Evolutionary conservation across 2,888 invertebrate genomes (phyloP), one percentile per base, ranked within the genome.

Genomic region (Prostheceraeus crozeri): DNA sequence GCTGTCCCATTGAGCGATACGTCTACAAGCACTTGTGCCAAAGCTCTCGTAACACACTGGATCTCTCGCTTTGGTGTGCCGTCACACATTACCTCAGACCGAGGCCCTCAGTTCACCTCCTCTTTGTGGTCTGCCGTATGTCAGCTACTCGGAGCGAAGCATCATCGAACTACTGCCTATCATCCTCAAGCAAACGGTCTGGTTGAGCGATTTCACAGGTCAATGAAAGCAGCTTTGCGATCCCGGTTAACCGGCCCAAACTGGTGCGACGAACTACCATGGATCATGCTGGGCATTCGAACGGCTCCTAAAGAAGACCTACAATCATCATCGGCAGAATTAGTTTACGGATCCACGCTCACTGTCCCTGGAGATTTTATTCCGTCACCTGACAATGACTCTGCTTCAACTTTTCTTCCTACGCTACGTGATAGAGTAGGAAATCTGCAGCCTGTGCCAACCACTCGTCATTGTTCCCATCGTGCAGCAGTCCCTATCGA

Each of bases 241-340:
- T 14, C n/a, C 21, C 40, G 16, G 6, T 23, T 40, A 10, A n/a
- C 21, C 40, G 40, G 21, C 21, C 14, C 14, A 14, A 40, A 40
- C 40, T 40, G 40, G 40, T 10, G 21, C 21, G 40, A 40, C 21
- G 19, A 40, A 40, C 40, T 40, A 14, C 40, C 40, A 19, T 40
- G n/a, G 6, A 23, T 40, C 21, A 19, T 40, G 6, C 40, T 40
- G n/a, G 40, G 40, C 21, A 40, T 40, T 14, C 40, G 16, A 19
- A 40, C 40, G 21, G 40, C 40, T 40, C 1, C 72, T 71, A 1
- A 33, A 72, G 2, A 65, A n/a, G 40, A 40, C 40, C 40, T 40
- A 14, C 14, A 23, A 23, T 40, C 14, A 16, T 40, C 40, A 40
- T 16, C 40, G 40, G n/a, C 21, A 8, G 21, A 40, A 6, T 4